Percentiles rank a stretch among this genome's conserved stretches.
phyloP scores from a whole-genome alignment of 2,797 vertebrate genomes.

The Myotis pilosus region DNA sequence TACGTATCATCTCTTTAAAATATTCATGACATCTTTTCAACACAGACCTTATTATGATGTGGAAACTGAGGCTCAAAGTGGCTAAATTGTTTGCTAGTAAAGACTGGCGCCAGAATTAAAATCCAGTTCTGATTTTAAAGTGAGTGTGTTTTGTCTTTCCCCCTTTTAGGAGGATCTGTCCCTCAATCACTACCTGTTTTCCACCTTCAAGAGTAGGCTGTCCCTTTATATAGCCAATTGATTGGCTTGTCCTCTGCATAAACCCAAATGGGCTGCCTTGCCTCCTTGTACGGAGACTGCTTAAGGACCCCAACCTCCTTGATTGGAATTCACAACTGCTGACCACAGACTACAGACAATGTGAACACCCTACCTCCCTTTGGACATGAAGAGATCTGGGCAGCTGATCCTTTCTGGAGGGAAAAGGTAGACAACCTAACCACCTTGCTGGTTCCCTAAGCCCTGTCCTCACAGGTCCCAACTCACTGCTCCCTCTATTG shows the following conservation, averaged over 20 bases:
- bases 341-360: not conserved
- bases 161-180: not conserved
- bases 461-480: not conserved
- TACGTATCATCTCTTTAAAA: not conserved
- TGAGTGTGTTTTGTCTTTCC: not conserved
- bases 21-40: not conserved
- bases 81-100: not conserved
- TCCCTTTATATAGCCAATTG: not conserved
- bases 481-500: not conserved
- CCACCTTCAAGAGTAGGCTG: not conserved
- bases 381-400: not conserved
- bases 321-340: not conserved
- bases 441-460: not conserved
- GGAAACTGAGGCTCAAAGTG: not conserved
- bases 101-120: not conserved
- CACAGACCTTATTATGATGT: not conserved
- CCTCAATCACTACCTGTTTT: not conserved
- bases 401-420: not conserved
- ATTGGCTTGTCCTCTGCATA: not conserved
- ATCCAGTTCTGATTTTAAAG: not conserved
- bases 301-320: not conserved
- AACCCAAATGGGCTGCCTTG: not conserved
- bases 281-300: not conserved
- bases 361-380: not conserved
- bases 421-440: not conserved